Conservation (phyloP, 2,113 vertebrate species). For the Lynx canadensis region DNA sequence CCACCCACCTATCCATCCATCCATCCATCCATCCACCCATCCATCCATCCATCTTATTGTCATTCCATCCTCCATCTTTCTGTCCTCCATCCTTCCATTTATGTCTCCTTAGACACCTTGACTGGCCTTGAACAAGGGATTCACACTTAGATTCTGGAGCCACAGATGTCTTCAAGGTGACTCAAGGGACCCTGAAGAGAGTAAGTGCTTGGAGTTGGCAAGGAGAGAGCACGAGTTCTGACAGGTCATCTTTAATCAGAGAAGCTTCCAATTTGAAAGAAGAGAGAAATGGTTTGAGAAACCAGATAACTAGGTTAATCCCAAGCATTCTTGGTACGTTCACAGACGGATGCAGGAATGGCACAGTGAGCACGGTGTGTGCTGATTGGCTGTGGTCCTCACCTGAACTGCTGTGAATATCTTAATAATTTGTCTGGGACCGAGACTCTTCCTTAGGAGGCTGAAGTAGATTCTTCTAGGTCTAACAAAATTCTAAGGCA, state of each 20-base stretch:
- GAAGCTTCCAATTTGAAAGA: background rate
- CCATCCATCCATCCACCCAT: fast-evolving
- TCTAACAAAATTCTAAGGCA: background rate
- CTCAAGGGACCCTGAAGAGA: background rate
- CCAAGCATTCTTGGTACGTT: background rate
- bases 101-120: background rate
- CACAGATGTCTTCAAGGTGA: background rate
- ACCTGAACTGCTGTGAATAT: background rate
- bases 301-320: background rate
- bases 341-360: too few relatives aligned
- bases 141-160: background rate
- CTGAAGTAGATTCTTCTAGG: background rate
- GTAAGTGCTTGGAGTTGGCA: background rate
- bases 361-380: background rate
- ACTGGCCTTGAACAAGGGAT: background rate
- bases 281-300: background rate
- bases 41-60: background rate
- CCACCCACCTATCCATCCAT: too few relatives aligned
- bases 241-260: background rate
- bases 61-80: background rate
- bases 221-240: background rate
- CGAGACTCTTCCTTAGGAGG: background rate
- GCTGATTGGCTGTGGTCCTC: background rate
- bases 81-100: background rate
- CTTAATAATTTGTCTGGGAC: background rate